phyloP scores from a whole-genome alignment of 37 sponge, comb jelly and placozoan genomes.

The Halichondria panicea region DNA sequence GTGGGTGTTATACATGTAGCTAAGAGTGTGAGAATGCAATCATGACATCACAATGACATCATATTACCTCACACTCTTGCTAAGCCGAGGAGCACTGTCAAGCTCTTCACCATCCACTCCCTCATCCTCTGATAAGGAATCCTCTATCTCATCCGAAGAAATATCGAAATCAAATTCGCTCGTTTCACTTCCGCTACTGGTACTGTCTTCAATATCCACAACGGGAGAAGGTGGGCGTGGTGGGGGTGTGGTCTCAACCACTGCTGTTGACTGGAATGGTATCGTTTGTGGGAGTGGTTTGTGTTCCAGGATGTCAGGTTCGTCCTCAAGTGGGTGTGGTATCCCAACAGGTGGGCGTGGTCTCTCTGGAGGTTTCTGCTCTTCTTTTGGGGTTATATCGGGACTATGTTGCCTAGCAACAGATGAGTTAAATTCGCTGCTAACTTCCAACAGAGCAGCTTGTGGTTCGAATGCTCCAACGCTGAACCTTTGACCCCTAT shows the following conservation, averaged over 20 bases:
- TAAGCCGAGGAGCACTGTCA: background rate
- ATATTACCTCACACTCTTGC: background rate
- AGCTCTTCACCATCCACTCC: conserved; percentile 12
- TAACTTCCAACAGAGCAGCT: no score
- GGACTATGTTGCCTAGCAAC: conserved; percentile 5
- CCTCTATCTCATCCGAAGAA: background rate
- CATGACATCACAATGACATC: background rate
- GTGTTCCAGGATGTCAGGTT: background rate
- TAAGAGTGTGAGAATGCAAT: background rate
- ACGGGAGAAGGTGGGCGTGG: conserved; percentile 52
- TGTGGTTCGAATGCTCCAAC: no score
- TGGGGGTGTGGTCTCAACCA: conserved; percentile 9
- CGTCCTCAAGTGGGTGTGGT: background rate
- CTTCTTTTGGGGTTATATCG: conserved; percentile 15
- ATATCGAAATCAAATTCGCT: background rate
- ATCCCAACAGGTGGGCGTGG: no score
- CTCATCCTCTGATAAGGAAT: background rate
- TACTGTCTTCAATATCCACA: conserved; percentile 1
- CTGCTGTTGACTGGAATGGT: background rate
- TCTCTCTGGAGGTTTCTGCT: background rate
- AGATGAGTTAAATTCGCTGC: no score
- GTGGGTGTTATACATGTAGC: background rate
- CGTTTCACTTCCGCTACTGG: background rate
- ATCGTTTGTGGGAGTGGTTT: no score
- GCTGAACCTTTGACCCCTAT: no score